A percentile compares a stretch with the other conserved stretches of the same genome.
Evolutionary conservation across 2,888 invertebrate species (phyloP).

Genomic region (Teleiodes luculella): DNA sequence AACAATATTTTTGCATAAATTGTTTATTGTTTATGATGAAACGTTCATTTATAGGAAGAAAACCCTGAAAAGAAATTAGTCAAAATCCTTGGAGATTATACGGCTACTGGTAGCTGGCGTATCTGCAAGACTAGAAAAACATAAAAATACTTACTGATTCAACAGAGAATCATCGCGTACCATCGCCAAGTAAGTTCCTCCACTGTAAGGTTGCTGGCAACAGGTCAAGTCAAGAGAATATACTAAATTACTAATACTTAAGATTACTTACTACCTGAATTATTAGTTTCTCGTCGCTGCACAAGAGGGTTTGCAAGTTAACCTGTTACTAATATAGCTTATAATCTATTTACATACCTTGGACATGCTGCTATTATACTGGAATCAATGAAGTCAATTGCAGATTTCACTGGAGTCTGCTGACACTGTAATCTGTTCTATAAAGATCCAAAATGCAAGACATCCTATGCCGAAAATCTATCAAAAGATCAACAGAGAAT

Average conservation of each 20-base stretch:
- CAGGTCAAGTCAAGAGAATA: too few relatives aligned
- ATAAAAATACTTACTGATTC: neutral
- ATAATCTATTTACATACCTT: neutral
- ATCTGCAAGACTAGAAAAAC: slow-evolving; percentile 5
- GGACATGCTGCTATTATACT: neutral
- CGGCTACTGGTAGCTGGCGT: neutral
- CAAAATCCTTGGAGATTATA: neutral
- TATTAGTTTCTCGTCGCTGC: too few relatives aligned
- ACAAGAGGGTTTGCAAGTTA: too few relatives aligned
- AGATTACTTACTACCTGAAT: too few relatives aligned
- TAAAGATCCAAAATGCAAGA: too few relatives aligned
- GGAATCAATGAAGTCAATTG: neutral
- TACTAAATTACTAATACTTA: too few relatives aligned
- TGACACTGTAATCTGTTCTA: too few relatives aligned
- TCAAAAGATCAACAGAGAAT: neutral
- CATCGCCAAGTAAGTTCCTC: too few relatives aligned
- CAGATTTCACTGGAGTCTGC: too few relatives aligned
- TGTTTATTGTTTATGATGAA: slow-evolving; percentile 1
- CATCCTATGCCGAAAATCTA: too few relatives aligned
- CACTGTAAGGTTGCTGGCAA: too few relatives aligned
- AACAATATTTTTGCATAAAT: neutral
- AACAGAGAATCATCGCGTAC: neutral
- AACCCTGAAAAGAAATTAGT: neutral
- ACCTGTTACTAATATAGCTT: neutral
- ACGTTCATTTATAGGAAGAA: neutral